Percentiles rank a stretch among this genome's conserved stretches.
These are phyloP conservation scores for Ciona savignyi DNA, from an alignment of 23 tunicate genomes.

Conservation along the genomic window DNA sequence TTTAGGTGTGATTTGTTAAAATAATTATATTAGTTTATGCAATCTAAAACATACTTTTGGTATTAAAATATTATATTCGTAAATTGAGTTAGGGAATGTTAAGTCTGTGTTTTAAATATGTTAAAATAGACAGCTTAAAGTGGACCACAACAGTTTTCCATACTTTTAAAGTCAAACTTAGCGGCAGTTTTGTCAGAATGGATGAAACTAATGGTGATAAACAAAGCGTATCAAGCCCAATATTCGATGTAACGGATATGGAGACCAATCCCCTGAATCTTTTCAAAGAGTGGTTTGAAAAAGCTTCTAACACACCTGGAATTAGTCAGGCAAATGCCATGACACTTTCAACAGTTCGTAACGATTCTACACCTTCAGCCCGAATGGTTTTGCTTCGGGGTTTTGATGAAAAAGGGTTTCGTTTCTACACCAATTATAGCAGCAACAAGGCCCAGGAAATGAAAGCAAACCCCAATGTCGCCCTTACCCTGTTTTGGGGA, in stretches of 20 bases:
- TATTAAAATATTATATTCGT: too few species aligned
- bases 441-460: slow-evolving; percentile 58
- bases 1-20: too few species aligned
- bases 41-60: too few species aligned
- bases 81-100: too few species aligned
- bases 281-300: slow-evolving; percentile 48
- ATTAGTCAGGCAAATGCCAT: slow-evolving; percentile 63
- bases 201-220: too few species aligned
- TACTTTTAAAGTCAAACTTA: too few species aligned
- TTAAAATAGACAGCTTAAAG: too few species aligned
- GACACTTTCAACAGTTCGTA: slow-evolving; percentile 57
- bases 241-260: background rate
- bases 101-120: too few species aligned
- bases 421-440: slow-evolving; percentile 53
- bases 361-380: slow-evolving; percentile 55
- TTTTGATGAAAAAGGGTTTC: slow-evolving; percentile 63
- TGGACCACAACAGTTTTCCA: too few species aligned
- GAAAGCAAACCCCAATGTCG: slow-evolving; percentile 48
- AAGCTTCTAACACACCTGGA: slow-evolving; percentile 21
- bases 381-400: slow-evolving; percentile 80
- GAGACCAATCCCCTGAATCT: slow-evolving; percentile 35
- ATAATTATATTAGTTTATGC: too few species aligned
- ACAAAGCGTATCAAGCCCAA: too few species aligned
- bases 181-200: too few species aligned
- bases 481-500: slow-evolving; percentile 78